Conservation (phyloP, 2,888 invertebrate genomes). For the Eumacrocentrus americanus region DNA sequence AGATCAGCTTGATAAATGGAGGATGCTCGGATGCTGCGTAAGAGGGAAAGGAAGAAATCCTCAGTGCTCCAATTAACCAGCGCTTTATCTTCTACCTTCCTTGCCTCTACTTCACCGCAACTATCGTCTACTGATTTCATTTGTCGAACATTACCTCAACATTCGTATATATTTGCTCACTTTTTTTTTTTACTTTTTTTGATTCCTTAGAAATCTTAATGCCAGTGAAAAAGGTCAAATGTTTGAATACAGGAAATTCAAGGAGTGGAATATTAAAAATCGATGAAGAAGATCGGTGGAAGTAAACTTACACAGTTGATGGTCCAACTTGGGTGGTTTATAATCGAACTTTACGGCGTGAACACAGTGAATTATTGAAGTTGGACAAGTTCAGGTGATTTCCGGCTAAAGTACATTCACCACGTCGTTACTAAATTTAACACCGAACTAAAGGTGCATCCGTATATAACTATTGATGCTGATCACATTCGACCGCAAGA, state of each 20-base stretch:
- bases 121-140: conserved; percentile 4
- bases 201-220: background rate
- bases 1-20: no score
- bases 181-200: background rate
- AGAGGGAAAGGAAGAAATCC: background rate
- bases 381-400: background rate
- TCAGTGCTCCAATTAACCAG: conserved; percentile 9
- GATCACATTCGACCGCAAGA: background rate
- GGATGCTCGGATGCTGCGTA: no score
- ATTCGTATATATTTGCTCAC: background rate
- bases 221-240: background rate
- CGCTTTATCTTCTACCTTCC: conserved; percentile 13
- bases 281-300: background rate
- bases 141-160: conserved; percentile 2
- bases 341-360: conserved; percentile 19
- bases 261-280: background rate
- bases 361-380: background rate
- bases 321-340: conserved; percentile 24
- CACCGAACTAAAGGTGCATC: conserved; percentile 5
- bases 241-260: background rate
- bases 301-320: conserved; percentile 7
- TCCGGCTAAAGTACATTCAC: background rate
- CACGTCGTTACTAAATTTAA: conserved; percentile 9
- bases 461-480: background rate
- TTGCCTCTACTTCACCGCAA: background rate